phyloP scores from a whole-genome alignment of 2,113 vertebrate species.

The Oncorhynchus gorbuscha region DNA sequence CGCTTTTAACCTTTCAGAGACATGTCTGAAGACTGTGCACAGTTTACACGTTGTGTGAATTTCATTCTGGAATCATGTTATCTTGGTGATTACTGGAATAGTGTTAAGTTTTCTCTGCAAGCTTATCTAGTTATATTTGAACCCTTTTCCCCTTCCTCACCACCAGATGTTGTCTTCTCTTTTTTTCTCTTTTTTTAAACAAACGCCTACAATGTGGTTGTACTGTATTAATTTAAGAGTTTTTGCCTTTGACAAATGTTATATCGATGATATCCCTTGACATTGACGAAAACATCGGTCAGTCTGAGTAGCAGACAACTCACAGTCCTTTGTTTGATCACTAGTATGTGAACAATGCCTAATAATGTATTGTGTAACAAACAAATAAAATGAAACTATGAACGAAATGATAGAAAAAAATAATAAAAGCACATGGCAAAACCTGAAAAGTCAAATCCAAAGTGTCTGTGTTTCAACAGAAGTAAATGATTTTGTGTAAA shows the following conservation, averaged over 20 bases:
- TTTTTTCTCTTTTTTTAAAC: conserved; percentile 54
- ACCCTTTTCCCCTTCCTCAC: conserved; percentile 23
- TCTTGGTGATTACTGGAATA: conserved; percentile 59
- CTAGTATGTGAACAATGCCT: conserved; percentile 78
- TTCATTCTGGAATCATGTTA: conserved; percentile 50
- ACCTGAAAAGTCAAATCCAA: conserved; percentile 48
- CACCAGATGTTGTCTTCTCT: conserved; percentile 43
- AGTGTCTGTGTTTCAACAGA: neutral
- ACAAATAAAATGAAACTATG: conserved; percentile 75
- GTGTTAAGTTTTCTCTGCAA: conserved; percentile 51
- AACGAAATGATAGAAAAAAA: conserved; percentile 72
- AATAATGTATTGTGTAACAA: conserved; percentile 77
- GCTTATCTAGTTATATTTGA: conserved; percentile 37
- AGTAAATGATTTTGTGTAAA: neutral
- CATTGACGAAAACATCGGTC: conserved; percentile 64
- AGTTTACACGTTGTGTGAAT: conserved; percentile 46
- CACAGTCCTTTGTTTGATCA: conserved; percentile 76
- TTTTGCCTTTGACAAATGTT: conserved; percentile 62
- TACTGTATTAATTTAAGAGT: conserved; percentile 63
- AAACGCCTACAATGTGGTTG: conserved; percentile 63
- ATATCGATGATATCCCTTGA: conserved; percentile 59
- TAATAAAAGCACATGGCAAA: conserved; percentile 77
- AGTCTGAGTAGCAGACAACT: conserved; percentile 71
- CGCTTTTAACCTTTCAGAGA: conserved; percentile 8
- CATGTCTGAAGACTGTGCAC: conserved; percentile 38